Percentiles rank a stretch among this genome's conserved stretches.
phyloP scores from a whole-genome alignment of 2,888 invertebrate genomes.

The Lithophane semibrunnea region DNA sequence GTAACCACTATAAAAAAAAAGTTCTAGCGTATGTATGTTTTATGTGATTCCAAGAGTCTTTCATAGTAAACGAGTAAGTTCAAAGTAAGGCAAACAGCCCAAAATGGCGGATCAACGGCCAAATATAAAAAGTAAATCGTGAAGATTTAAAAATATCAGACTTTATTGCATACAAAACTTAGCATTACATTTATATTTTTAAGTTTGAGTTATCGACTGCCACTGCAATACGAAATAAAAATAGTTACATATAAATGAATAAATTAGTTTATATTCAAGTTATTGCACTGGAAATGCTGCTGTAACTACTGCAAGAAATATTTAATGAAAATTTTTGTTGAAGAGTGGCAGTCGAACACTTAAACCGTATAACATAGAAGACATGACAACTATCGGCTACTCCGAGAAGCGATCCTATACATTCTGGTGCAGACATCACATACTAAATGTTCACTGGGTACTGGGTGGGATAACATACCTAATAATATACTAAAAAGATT shows the following conservation, averaged over 20 bases:
- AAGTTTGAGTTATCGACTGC: slow-evolving; percentile 32
- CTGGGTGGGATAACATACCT: too few relatives aligned
- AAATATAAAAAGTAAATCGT: slow-evolving; percentile 61
- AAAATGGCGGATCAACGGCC: slow-evolving; percentile 47
- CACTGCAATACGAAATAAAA: slow-evolving; percentile 5
- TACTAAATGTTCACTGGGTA: slow-evolving; percentile 43
- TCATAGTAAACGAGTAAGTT: slow-evolving; percentile 16
- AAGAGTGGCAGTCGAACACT: slow-evolving; percentile 26
- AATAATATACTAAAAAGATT: too few relatives aligned
- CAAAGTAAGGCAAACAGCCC: slow-evolving; percentile 44
- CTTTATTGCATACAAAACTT: slow-evolving; percentile 70
- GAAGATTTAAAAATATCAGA: slow-evolving; percentile 68
- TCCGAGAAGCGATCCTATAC: slow-evolving; percentile 61
- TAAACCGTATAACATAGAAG: slow-evolving; percentile 44
- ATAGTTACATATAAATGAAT: not conserved
- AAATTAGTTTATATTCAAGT: not conserved
- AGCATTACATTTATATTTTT: slow-evolving; percentile 55
- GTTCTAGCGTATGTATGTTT: slow-evolving; percentile 27
- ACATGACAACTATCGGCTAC: slow-evolving; percentile 61
- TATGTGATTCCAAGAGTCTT: slow-evolving; percentile 18
- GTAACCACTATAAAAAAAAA: slow-evolving; percentile 18
- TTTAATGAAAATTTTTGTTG: not conserved
- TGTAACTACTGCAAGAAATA: slow-evolving; percentile 8
- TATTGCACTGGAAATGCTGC: slow-evolving; percentile 20
- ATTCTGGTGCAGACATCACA: slow-evolving; percentile 62